Conservation (phyloP, 2,113 vertebrate species). For the Microcebus tavaratra region DNA sequence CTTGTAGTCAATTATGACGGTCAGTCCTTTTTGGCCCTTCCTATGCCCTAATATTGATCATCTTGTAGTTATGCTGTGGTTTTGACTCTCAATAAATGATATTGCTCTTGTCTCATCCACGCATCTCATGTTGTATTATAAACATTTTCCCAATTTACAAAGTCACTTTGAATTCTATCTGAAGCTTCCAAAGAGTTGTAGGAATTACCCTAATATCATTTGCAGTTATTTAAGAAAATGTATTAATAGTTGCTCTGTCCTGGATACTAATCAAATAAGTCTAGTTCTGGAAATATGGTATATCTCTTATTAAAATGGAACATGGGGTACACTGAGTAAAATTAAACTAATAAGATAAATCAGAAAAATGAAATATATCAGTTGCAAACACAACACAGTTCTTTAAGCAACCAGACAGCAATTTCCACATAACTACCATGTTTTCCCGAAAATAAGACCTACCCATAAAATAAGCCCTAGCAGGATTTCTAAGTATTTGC, state of each 20-base stretch:
- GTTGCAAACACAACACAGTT: background rate
- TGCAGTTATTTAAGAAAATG: background rate
- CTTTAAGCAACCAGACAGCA: background rate
- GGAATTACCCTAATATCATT: background rate
- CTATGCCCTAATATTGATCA: background rate
- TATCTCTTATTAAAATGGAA: slow-evolving; percentile 11
- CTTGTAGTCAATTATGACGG: background rate
- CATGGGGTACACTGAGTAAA: background rate
- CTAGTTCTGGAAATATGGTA: background rate
- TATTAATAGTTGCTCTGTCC: background rate
- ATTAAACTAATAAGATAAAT: background rate
- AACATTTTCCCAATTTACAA: background rate
- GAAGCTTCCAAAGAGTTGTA: background rate
- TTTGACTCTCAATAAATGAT: background rate
- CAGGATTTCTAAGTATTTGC: too few species aligned
- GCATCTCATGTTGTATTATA: background rate
- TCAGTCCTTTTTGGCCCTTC: background rate
- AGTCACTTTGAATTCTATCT: slow-evolving; percentile 5
- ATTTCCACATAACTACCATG: background rate
- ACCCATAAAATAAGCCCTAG: too few species aligned
- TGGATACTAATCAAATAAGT: slow-evolving; percentile 1
- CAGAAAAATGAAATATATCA: background rate
- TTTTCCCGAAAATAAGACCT: too few species aligned
- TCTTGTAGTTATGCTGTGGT: background rate
- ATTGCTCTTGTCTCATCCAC: background rate